These are phyloP conservation scores for Bugula neritina DNA, from an alignment of 2,888 invertebrate genomes.

Conservation along the genomic window DNA sequence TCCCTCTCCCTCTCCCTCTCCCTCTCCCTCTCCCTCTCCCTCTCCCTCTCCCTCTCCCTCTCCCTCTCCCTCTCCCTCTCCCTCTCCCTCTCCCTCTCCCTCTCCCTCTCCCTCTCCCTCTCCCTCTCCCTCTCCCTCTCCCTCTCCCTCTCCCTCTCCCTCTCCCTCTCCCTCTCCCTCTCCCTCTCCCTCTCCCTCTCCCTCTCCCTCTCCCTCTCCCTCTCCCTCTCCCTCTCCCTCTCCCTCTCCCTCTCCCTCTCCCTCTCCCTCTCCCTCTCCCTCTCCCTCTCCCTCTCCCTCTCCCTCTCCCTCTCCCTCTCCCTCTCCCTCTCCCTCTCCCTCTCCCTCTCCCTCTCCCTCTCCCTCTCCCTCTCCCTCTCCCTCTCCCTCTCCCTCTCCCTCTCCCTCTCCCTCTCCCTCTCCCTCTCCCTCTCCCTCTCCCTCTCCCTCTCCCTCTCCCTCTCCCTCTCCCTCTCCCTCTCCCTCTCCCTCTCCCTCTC, in stretches of 20 bases:
- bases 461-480: constrained; percentile 6
- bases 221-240: not conserved
- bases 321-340: constrained; percentile 6
- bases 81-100: constrained; percentile 6
- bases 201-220: constrained; percentile 6
- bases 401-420: constrained; percentile 6
- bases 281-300: constrained; percentile 6
- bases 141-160: constrained; percentile 6
- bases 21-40: constrained; percentile 6
- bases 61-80: constrained; percentile 6
- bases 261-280: constrained; percentile 2
- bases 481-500: constrained; percentile 6
- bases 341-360: constrained; percentile 6
- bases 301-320: constrained; percentile 6
- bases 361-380: constrained; percentile 6
- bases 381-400: constrained; percentile 6
- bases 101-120: constrained; percentile 6
- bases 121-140: constrained; percentile 6
- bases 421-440: constrained; percentile 6
- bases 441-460: constrained; percentile 6
- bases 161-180: constrained; percentile 6
- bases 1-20: constrained; percentile 6
- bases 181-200: constrained; percentile 6
- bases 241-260: not conserved
- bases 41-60: constrained; percentile 6